Conservation (phyloP, 2,113 vertebrate species). For the Sapayoa aenigma region DNA sequence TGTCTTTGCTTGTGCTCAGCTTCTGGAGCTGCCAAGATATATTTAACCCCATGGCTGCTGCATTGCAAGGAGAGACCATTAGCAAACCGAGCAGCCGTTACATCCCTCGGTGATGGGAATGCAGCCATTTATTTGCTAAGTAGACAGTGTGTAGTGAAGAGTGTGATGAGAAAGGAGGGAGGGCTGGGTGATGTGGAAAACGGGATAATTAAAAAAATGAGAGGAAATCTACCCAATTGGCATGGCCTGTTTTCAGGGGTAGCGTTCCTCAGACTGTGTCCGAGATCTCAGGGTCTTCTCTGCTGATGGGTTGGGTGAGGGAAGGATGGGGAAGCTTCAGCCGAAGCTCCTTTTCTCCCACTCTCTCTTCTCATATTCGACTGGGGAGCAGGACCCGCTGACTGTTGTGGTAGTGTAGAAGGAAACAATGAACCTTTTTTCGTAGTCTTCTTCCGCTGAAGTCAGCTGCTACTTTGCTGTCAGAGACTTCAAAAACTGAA, state of each 20-base stretch:
- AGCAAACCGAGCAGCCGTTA: background rate
- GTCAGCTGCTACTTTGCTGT: background rate
- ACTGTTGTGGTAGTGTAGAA: background rate
- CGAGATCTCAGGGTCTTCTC: background rate
- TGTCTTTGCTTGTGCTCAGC: background rate
- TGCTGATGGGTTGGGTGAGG: background rate
- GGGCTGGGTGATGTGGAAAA: background rate
- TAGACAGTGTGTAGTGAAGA: conserved; percentile 16
- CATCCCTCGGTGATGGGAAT: background rate
- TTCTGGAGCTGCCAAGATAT: background rate
- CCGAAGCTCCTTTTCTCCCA: background rate
- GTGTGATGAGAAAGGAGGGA: conserved; percentile 39
- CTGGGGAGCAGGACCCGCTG: background rate
- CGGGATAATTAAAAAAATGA: background rate
- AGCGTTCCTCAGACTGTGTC: background rate
- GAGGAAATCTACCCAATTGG: background rate
- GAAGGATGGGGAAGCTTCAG: background rate
- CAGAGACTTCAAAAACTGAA: background rate
- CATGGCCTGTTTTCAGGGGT: background rate
- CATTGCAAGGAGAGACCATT: background rate
- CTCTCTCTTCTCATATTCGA: background rate
- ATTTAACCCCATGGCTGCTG: conserved; percentile 5
- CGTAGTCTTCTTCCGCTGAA: background rate
- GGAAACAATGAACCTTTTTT: background rate
- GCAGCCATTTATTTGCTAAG: conserved; percentile 3